Evolutionary conservation across 1,140 invertebrate genomes (phyloP), one percentile per base, ranked within the genome.

Genomic region (Dendroctonus ponderosae): DNA sequence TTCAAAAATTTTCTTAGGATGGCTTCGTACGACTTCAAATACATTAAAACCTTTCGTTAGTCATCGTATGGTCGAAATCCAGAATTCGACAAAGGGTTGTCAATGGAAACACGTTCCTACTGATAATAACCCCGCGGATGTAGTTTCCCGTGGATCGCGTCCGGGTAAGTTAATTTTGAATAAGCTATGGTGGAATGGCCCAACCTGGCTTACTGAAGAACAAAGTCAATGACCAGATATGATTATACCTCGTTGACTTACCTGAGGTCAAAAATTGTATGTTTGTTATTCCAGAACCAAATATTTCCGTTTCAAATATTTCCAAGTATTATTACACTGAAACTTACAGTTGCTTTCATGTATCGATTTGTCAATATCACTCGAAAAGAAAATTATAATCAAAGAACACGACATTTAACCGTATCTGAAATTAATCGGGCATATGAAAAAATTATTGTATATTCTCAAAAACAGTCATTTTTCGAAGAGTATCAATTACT

Each of bases 31-130:
- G 37, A 42, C 66, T 26, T 62, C 70, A 5, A 50, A 4, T 39
- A 67, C 37, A 7, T 64, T 62, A 59, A 77, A 78, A 61, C 68
- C 65, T 0, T 80, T 75, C 67, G 76, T 79, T 6, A 72, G 71
- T 6, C 79, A 78, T 63, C 62, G 78, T 40, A 66, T 79, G n/a
- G n/a, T n/a, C n/a, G n/a, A n/a, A 3, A 49, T 49, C 11, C 57
- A 73, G 57, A 77, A 79, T 37, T 69, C 71, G 6, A 38, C 56
- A 4, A 14, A 52, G n/a, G 38, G 53, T 48, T n/a, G 51, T 44
- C 7, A 26, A 46, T 76, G 71, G 74, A 52, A 48, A 12, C 68
- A 76, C 57, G 69, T 76, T 7, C 41, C 49, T 7, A 48, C 68
- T 5, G 63, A 58, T 12, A 50, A 72, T 5, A 75, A 76, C 46